Evolutionary conservation across 2,888 invertebrate species (phyloP).

Genomic region (Cinara cedri): DNA sequence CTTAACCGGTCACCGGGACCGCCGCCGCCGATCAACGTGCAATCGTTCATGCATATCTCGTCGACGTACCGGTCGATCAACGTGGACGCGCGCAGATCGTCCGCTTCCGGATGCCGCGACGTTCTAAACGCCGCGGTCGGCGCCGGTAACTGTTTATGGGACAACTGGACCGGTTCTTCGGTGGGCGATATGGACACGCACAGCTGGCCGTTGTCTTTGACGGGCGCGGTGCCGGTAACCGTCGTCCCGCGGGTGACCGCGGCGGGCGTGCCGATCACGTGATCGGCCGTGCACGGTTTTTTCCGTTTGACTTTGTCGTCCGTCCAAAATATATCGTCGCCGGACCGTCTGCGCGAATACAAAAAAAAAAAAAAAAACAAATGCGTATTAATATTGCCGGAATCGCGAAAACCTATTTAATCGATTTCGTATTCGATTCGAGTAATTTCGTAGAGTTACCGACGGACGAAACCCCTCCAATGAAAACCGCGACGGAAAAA

Average conservation of each 20-base stretch:
- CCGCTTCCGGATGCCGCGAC: slow-evolving; percentile 46
- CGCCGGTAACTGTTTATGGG: slow-evolving; percentile 60
- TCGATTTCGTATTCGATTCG: too few species aligned
- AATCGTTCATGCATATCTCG: slow-evolving; percentile 44
- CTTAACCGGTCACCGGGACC: slow-evolving; percentile 45
- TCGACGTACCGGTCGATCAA: slow-evolving; percentile 46
- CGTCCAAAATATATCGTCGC: slow-evolving; percentile 12
- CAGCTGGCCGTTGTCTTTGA: slow-evolving; percentile 65
- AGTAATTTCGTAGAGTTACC: too few species aligned
- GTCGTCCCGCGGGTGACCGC: not conserved
- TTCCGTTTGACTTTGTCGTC: slow-evolving; percentile 44
- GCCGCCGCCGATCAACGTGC: slow-evolving; percentile 32
- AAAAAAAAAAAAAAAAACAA: not conserved
- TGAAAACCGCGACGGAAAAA: too few species aligned
- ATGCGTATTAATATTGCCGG: too few species aligned
- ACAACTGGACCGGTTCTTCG: slow-evolving; percentile 60
- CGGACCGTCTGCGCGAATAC: slow-evolving; percentile 19
- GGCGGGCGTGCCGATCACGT: slow-evolving; percentile 5
- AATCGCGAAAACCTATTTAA: too few species aligned
- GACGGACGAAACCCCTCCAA: too few species aligned
- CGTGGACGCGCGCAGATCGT: slow-evolving; percentile 41
- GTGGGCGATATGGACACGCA: slow-evolving; percentile 64
- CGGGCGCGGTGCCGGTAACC: not conserved
- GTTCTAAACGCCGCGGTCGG: not conserved
- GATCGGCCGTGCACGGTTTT: slow-evolving; percentile 45